Conservation (phyloP, 2,797 vertebrate species). For the Alcedo quadribrachys region DNA sequence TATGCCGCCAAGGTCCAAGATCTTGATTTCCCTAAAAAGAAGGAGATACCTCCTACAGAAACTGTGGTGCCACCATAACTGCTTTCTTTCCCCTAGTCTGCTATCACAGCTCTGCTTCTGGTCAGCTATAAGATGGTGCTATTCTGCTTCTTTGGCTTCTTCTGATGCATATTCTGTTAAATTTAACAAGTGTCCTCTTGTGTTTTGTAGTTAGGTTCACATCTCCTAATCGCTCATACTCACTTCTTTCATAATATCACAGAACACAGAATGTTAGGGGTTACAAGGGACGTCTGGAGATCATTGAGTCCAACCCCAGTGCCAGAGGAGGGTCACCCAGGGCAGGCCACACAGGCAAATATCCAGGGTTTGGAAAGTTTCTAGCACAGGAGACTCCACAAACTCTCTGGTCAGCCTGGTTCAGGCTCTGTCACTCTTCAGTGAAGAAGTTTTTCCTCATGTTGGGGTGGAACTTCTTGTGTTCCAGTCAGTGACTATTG, state of each 20-base stretch:
- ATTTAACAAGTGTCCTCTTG: neutral
- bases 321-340: too few species aligned
- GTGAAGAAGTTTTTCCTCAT: too few species aligned
- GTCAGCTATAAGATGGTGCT: neutral
- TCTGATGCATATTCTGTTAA: neutral
- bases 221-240: neutral
- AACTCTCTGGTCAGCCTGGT: too few species aligned
- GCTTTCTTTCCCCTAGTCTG: neutral
- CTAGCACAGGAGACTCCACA: too few species aligned
- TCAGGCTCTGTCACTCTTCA: too few species aligned
- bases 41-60: neutral
- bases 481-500: too few species aligned
- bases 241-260: neutral
- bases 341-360: too few species aligned
- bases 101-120: neutral
- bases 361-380: too few species aligned
- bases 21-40: neutral
- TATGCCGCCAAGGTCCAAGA: neutral
- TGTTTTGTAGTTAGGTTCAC: neutral
- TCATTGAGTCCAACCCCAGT: too few species aligned
- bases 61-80: neutral
- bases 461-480: too few species aligned
- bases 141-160: neutral
- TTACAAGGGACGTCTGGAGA: too few species aligned
- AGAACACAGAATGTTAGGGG: too few species aligned